Percentiles rank a stretch among this genome's conserved stretches.
These are phyloP conservation scores for Nansenia antarctica DNA, from an alignment of 2,113 vertebrate genomes.

Conservation along the genomic window DNA sequence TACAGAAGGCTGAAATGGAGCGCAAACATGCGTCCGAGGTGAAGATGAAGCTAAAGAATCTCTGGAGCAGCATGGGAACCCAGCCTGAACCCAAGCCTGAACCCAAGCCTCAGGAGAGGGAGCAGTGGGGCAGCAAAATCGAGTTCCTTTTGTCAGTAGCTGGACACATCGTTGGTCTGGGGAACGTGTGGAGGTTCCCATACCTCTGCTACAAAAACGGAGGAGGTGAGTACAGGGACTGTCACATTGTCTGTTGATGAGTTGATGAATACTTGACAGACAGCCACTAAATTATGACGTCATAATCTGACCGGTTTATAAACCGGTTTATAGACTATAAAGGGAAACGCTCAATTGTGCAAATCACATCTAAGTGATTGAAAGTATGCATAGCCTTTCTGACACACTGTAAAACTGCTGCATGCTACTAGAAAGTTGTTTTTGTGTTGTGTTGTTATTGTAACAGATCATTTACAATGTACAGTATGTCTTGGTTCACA, in stretches of 20 bases:
- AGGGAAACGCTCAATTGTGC: too few relatives aligned
- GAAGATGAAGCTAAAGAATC: constrained; percentile 20
- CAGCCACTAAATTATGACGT: not conserved
- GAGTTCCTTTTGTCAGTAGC: constrained; percentile 73
- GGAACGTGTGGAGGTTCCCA: constrained; percentile 79
- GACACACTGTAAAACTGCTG: too few relatives aligned
- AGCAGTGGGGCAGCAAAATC: constrained; percentile 69
- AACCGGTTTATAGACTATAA: too few relatives aligned
- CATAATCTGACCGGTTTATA: not conserved
- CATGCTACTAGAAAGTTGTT: not conserved
- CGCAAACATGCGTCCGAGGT: constrained; percentile 14
- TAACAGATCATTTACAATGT: not conserved
- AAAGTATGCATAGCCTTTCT: too few relatives aligned
- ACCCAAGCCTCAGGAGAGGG: constrained; percentile 56
- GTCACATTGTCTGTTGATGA: not conserved
- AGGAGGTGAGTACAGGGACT: constrained; percentile 72
- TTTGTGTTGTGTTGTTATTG: not conserved
- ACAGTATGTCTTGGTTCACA: too few relatives aligned
- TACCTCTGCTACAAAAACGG: constrained; percentile 81
- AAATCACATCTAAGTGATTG: too few relatives aligned
- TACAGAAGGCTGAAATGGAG: constrained; percentile 45
- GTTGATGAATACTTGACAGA: not conserved
- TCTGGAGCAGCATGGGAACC: not conserved
- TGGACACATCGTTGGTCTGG: constrained; percentile 74
- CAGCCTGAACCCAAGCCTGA: constrained; percentile 9